These are phyloP conservation scores for Drosophila gunungcola DNA, from an alignment of 1,140 invertebrate species.

Conservation along the genomic window DNA sequence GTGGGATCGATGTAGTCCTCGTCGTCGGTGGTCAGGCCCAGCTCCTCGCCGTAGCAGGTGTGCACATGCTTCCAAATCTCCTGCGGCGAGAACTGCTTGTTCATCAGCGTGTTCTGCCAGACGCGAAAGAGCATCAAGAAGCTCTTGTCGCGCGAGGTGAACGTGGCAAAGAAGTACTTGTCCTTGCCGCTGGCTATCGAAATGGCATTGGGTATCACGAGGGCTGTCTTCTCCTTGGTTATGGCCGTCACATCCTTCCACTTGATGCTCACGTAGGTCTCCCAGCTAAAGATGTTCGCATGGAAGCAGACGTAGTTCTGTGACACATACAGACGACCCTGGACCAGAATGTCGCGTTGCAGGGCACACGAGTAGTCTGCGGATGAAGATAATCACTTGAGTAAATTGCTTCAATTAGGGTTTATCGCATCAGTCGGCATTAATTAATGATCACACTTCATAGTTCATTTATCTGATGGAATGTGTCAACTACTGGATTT, in stretches of 20 bases:
- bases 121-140: constrained; percentile 97
- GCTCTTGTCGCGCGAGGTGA: constrained; percentile 95
- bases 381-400: constrained; percentile 5
- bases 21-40: constrained; percentile 96
- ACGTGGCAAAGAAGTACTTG: constrained; percentile 97
- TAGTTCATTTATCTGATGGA: neutral
- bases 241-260: constrained; percentile 96
- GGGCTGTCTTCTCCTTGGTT: constrained; percentile 95
- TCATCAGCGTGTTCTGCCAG: constrained; percentile 97
- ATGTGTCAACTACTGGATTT: neutral
- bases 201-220: constrained; percentile 98
- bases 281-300: constrained; percentile 98
- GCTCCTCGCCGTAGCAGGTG: constrained; percentile 95
- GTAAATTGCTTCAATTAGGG: neutral
- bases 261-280: constrained; percentile 91
- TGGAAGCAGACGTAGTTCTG: constrained; percentile 98
- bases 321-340: constrained; percentile 96
- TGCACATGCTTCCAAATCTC: constrained; percentile 96
- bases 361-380: constrained; percentile 98
- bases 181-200: constrained; percentile 93
- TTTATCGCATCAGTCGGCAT: neutral
- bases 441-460: neutral
- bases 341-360: constrained; percentile 96
- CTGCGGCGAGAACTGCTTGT: constrained; percentile 93
- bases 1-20: constrained; percentile 91